Evolutionary conservation across 1,140 invertebrate species (phyloP), one percentile per base, ranked within the genome.

Genomic region (Oreohelix idahoensis): DNA sequence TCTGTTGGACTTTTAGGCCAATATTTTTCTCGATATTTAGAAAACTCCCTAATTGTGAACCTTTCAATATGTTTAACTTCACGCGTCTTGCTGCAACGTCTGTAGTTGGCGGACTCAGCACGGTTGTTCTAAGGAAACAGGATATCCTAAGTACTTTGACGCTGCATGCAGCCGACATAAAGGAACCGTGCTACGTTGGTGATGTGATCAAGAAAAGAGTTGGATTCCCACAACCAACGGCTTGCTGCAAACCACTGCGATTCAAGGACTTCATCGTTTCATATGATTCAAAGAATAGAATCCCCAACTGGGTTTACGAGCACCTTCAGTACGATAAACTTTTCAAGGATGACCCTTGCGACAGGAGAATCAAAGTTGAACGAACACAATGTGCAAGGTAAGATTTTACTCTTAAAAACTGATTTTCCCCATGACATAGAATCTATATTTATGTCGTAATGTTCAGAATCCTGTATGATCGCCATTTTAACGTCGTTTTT

Each of bases 191-290:
- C 29, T 83, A 71, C 49, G 70, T 85, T 76, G 83, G 75, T 79
- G 69, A 82, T 81, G 81, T 86, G 71, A 38, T 84, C 70, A 42
- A 86, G 71, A 83, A 83, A 69, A 42, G 81, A 73, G 75, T 78
- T 80, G 42, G 81, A 36, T 69, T 83, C 39, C 66, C 83, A 75
- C 75, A 81, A 74, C 38, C 86, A 83, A 78, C 70, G 86, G 23
- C 87, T 86, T 85, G 84, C 79, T 73, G 80, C 51, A 82, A 82
- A 63, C 80, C 80, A 51, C 32, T 82, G 71, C 13, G 80, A 75
- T 82, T 82, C 71, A 82, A 82, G 45, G 80, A 82, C 71, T 82
- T 82, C 49, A 82, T 82, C 51, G 51, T 83, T 5, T 83, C 81
- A 1, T 76, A 77, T 49, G 81, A 76, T 32, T 83, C 73, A 8